Base-by-base conservation (phyloP, 2,888 invertebrate genomes). In the Exocentrus adspersus region DNA sequence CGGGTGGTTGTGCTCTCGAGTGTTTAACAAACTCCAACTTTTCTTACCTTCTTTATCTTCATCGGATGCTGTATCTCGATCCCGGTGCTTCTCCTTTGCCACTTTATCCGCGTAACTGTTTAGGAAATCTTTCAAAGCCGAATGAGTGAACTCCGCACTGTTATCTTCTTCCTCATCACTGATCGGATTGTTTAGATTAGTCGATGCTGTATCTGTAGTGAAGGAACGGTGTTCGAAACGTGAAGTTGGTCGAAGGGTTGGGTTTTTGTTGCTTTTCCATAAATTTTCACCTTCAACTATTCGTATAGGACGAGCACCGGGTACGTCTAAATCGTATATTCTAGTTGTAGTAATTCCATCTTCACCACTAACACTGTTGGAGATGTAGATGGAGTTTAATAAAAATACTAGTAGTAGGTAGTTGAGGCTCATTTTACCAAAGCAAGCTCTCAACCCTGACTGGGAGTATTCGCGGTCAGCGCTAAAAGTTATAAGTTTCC, bases 121-220 rank as follows among this genome's bases (percentile, higher is more conserved):
- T 58, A 89, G 83, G 72, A 88, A 87, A 70, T 89, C 87, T 66
- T 89, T 87, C 14, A 89, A 79, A 43, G 87, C 85, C 3, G 69
- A 37, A 30, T 66, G 65, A 0, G 67, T 30, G 20, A 67, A 68
- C 41, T 78, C 69, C 10, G 63, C 64, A n/a, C 75, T 72, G 43
- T 78, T 72, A 58, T 79, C 71, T 61, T 67, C 57, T 17, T 60
- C 42, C 2, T 69, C 83, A 79, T 70, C 81, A 77, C 21, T 80
- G 76, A 37, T 76, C 82, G 74, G 65, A 58, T 72, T 72, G 20
- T 73, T 60, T 2, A 66, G 41, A 24, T 68, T 71, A n/a, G 70
- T 65, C 0, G 64, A 62, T 7, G 65, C 24, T 16, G 66, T 54
- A 9, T 66, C 64, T n/a, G 71, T 41, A 42, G 64, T 69, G 12